phyloP scores from a whole-genome alignment of 1,140 invertebrate species.

The Paramacrobiotus metropolitanus region DNA sequence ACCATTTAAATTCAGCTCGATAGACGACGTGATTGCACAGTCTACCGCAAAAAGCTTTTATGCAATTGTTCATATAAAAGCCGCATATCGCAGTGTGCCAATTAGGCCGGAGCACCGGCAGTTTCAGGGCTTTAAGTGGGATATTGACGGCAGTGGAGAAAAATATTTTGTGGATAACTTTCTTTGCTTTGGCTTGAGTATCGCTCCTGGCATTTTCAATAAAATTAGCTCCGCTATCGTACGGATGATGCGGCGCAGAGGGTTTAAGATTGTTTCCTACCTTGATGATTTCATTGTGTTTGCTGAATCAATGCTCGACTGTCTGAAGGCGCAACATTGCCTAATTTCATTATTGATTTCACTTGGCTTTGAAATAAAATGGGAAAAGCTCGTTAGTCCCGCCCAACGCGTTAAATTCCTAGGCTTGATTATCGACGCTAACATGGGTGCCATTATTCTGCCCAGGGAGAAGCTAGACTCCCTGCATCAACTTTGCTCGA shows the following conservation, averaged over 20 bases:
- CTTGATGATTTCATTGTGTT: background rate
- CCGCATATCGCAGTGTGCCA: background rate
- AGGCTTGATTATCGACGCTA: background rate
- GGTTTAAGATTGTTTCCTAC: background rate
- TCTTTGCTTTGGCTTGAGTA: background rate
- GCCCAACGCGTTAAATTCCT: background rate
- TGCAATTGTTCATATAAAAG: background rate
- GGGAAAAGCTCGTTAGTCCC: background rate
- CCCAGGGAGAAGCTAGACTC: background rate
- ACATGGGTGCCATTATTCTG: background rate
- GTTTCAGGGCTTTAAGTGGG: background rate
- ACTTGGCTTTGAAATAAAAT: background rate
- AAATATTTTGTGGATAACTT: background rate
- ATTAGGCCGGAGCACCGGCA: background rate
- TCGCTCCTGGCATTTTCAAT: background rate
- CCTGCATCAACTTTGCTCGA: background rate
- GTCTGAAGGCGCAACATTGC: background rate
- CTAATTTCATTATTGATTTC: background rate
- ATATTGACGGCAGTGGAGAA: background rate
- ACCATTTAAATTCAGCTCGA: background rate
- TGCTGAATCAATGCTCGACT: background rate
- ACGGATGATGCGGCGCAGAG: background rate
- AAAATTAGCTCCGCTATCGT: background rate
- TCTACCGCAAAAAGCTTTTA: background rate
- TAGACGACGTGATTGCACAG: background rate